These are phyloP conservation scores for Adelges cooleyi DNA, from an alignment of 1,140 invertebrate genomes.

Conservation along the genomic window DNA sequence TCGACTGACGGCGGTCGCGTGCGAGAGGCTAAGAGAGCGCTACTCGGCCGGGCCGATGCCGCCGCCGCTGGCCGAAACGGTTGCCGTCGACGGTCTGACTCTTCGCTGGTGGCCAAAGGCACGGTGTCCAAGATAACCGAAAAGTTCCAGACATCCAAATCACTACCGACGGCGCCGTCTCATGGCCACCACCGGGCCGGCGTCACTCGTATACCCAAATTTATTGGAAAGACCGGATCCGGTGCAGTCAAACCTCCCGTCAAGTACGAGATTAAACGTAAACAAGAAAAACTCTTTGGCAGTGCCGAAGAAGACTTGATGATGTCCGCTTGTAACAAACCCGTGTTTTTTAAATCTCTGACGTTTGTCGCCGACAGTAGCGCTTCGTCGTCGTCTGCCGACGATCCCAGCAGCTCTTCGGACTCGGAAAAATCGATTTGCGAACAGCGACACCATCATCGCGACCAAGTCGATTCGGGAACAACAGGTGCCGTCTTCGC, in stretches of 20 bases:
- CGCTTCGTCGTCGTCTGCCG: neutral
- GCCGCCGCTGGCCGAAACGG: neutral
- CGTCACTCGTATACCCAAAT: neutral
- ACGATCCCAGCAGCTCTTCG: conserved; percentile 3
- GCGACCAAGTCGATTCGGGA: no score
- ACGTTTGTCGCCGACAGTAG: neutral
- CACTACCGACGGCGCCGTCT: neutral
- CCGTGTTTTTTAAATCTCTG: no score
- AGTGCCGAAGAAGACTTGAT: no score
- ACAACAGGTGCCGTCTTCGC: neutral
- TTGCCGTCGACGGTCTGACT: neutral
- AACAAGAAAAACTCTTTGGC: neutral
- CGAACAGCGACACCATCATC: neutral
- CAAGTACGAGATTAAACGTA: conserved; percentile 2
- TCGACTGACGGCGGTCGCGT: neutral
- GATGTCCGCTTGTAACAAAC: no score
- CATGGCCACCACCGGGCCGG: neutral
- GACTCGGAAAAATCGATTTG: conserved; percentile 12
- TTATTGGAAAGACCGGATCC: neutral
- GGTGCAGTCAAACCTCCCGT: neutral
- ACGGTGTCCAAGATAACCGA: conserved; percentile 27
- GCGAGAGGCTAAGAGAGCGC: conserved; percentile 8
- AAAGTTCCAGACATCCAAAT: conserved; percentile 13
- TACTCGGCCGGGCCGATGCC: neutral
- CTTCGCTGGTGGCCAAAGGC: conserved; percentile 4